Evolutionary conservation across 1,140 invertebrate genomes (phyloP), one percentile per base, ranked within the genome.

Genomic region (Calliopsis andreniformis): DNA sequence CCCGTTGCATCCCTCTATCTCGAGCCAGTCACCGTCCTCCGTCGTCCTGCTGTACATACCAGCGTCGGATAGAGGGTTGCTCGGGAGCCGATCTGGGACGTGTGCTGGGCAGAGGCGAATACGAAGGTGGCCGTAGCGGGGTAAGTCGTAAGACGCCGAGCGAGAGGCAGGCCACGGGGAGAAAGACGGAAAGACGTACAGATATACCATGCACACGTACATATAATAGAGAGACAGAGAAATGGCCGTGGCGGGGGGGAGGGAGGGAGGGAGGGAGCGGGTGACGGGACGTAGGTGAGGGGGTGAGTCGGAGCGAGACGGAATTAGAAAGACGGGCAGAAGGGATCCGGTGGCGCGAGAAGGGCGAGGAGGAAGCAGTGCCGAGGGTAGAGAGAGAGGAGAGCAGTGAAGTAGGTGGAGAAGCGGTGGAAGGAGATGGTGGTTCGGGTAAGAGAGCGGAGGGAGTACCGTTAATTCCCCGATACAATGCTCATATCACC

Each of bases 401-500:
- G 49, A 62, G 53, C 20, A 61, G 64, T 67, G 32, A 49, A 25
- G 64, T 28, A 43, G 62, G 18, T 61, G 25, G 59, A 68, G 79
- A 56, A 66, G 73, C 39, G 42, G 68, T 39, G 68, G 53, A 72
- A 71, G 71, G 35, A 3, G 35, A 39, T 70, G 75, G 78, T 18
- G 76, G 73, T 67, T 70, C 58, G 75, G 75, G 78, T 45, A 32
- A 56, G 76, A 55, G 73, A 79, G 77, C 55, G 79, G 82, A 79
- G 83, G 83, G 84, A 85, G 88, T 85, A 86, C 88, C 90, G 91
- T 92, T 92, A 92, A 92, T 92, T 92, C 91, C 91, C 90, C 91
- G 90, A 92, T 92, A 92, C 91, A 92, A 92, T 92, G 91, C 91
- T 92, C 91, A 92, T 92, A 92, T 92, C 91, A 91, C 90, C 91